Evolutionary conservation across 1,140 invertebrate species (phyloP).

Genomic region (Ceratina calcarata): DNA sequence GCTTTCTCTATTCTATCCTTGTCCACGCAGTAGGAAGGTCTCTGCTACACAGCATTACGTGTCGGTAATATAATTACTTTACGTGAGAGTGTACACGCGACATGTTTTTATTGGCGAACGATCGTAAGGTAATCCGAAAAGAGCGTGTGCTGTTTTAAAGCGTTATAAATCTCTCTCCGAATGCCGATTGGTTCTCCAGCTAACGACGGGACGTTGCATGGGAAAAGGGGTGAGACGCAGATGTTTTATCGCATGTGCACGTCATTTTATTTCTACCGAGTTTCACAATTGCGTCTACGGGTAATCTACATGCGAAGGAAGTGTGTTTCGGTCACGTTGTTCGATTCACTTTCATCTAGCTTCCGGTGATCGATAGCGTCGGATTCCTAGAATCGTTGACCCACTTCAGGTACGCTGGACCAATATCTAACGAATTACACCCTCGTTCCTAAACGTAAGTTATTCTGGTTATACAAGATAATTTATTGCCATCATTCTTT

Average conservation of each 20-base stretch:
- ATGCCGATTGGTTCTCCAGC: neutral
- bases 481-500: neutral
- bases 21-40: neutral
- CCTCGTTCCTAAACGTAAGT: neutral
- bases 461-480: neutral
- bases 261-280: neutral
- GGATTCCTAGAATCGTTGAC: slow-evolving; percentile 18
- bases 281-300: slow-evolving; percentile 3
- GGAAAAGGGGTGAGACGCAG: neutral
- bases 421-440: neutral
- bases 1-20: slow-evolving; percentile 3
- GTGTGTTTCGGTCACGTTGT: slow-evolving; percentile 4
- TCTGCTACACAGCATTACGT: neutral
- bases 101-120: neutral
- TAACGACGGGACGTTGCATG: neutral
- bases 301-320: neutral
- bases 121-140: neutral
- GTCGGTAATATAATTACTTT: too few relatives aligned
- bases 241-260: neutral
- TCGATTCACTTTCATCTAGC: slow-evolving; percentile 28
- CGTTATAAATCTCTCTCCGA: neutral
- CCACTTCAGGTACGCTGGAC: neutral
- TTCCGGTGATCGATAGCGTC: neutral
- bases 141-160: neutral
- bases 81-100: too few relatives aligned